Evolutionary conservation across 92 coral and sea anemone genomes (phyloP), one percentile per base, ranked within the genome.

Genomic region (Chrysogorgia sp.): DNA sequence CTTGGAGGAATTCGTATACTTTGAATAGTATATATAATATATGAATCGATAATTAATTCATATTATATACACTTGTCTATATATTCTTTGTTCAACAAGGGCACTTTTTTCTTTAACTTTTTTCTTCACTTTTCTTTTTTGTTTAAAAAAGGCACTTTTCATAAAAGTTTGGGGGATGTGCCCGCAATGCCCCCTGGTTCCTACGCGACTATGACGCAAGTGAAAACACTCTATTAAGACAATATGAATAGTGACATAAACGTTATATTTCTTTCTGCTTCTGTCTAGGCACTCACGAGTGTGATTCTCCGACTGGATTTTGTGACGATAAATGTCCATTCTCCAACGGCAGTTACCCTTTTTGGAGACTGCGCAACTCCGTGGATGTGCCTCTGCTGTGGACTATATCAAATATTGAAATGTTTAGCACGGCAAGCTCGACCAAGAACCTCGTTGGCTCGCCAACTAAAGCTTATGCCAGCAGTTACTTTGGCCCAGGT

Each of bases 401-500:
- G 98, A 91, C 90, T 31, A 81, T 94, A 34, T 85, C 97, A 0
- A 81, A 90, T 7, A 75, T 94, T 47, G 90, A 91, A 70, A 84
- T 94, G 88, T 94, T 85, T 82, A 90, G 88, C 21, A 87, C 98
- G 10, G 84, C 98, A 10, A 72, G 82, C 63, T 85, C 96, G n/a
- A 91, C 82, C 71, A 94, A 83, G 83, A 90, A 91, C 19, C 82
- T 94, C 41, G 84, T 87, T 29, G 43, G 74, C 23, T 83, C 87
- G 3, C 98, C 98, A 14, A 76, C 81, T 25, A 85, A 74, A 49
- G 98, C 83, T 0, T 94, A 94, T 67, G 96, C 92, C 29, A 94
- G 98, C 85, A 94, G 98, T 37, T 94, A 89, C 82, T 94, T 91
- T 67, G 98, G 98, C 4, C 98, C 97, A 70, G 98, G 98, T 94